Evolutionary conservation across 1,140 invertebrate genomes (phyloP), one percentile per base, ranked within the genome.

Genomic region (Drosophila asahinai): DNA sequence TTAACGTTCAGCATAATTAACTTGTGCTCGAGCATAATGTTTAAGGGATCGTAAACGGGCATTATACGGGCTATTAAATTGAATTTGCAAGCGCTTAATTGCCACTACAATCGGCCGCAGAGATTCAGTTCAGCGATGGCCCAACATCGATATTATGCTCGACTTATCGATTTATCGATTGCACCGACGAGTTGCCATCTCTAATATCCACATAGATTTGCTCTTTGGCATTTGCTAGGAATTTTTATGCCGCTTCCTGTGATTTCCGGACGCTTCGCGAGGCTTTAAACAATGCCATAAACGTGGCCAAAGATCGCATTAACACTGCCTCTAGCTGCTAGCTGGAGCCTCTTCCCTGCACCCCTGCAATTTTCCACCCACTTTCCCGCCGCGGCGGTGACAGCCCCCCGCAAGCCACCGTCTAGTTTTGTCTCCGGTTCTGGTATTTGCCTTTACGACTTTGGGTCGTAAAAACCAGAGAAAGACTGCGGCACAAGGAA

Each of bases 1-100:
- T 90, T 90, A 90, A 90, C 81, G 86, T 89, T 90, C 86, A 81
- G 75, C 86, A 90, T 89, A 89, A 89, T 89, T 89, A 90, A 90
- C 81, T 90, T 73, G 71, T 73, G 71, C 71, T 73, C 71, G 68
- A 73, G 67, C 71, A 73, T 73, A 87, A 90, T 89, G 81, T 89
- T 84, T 81, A 84, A 84, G 81, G 81, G 78, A 81, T 89, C 86
- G 81, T 90, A 86, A 89, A 89, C 74, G 51, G 65, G 55, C 74
- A 89, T 86, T 86, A 86, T 86, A 86, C 79, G 79, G 80, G 72
- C 63, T 76, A 86, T 86, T 83, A 86, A 86, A 86, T 82, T 78
- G 77, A 84, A 89, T 80, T 89, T 81, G 81, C 78, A 76, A 79
- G 81, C 81, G 84, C 84, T 89, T 81, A 67, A 89, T 77, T 84